Base-by-base conservation (phyloP, 2,888 invertebrate genomes). In the Cantharis nigra region DNA sequence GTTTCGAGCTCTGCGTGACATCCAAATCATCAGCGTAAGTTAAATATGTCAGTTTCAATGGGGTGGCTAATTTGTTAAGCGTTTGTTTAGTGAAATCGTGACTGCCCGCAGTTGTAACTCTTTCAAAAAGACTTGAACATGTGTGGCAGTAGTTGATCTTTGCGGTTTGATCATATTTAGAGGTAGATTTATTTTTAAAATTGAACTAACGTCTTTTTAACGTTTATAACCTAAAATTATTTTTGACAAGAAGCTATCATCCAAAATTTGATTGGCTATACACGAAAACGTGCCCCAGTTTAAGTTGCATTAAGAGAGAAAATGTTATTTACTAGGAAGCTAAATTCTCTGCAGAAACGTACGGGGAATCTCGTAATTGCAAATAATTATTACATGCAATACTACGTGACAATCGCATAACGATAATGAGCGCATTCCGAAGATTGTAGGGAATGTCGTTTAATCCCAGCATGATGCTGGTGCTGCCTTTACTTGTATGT, bases 361-460 rank as follows among this genome's bases (percentile, higher is more conserved):
- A 26, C 65, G n/a, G 65, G 26, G 65, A 67, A 67, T 67, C 65
- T 20, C 20, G 26, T 67, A 67, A 67, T 67, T 67, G 65, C 65
- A 67, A 23, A 67, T 67, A 26, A 67, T 67, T 67, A 67, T 49
- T 49, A 49, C n/a, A 67, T 67, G 65, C 65, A 23, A 26, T 23
- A 49, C 49, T 49, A 67, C 65, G 65, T 67, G 65, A 23, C 65
- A 67, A 23, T 67, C 63, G 23, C 73, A 63, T 70, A 70, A 70
- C 65, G 71, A 75, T 65, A 71, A 63, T 70, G 30, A 74, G 70
- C 62, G 70, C 64, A 71, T 70, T 65, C 49, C 75, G 62, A 70
- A 65, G 70, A 75, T 64, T 64, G 70, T 26, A 13, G 75, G 20
- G 75, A 75, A 75, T 75, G 75, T 49, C 23, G 75, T 70, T 65